Evolutionary conservation across 2,113 vertebrate genomes (phyloP), one percentile per base, ranked within the genome.

Genomic region (Toxotes jaculatrix): DNA sequence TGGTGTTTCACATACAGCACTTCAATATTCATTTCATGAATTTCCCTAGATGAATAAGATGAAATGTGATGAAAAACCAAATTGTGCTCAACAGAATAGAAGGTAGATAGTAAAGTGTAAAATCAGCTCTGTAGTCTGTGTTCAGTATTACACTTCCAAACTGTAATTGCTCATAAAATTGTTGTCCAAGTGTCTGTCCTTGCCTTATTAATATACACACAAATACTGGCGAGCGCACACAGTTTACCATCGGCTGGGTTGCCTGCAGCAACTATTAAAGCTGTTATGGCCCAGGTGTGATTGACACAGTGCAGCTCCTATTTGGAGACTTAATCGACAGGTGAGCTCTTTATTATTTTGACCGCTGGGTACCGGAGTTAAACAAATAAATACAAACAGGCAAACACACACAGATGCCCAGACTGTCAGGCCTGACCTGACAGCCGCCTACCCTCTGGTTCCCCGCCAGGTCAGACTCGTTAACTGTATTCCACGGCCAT

Each of bases 321-420:
- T 77, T 84, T 75, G 68, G 79, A 72, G 79, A 72, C 75, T n/a
- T 70, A 65, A 86, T 77, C 63, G 43, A 76, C 85, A 89, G 78
- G 82, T 85, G 69, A 86, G 81, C 87, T 70, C 75, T 76, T 85
- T 88, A 91, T 94, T 90, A 81, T 87, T 88, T 71, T 66, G 53
- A 73, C 75, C 70, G 57, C 75, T 80, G 70, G 61, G 45, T 62
- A 27, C 43, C 10, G 2, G 27, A 69, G 79, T 83, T 53, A 70
- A 80, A 82, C 70, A 77, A 83, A 88, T 76, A 85, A 85, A 84
- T 8, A 79, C 49, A 83, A 60, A 47, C 16, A 57, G 1, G 53
- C 53, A 12, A 3, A 19, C 38, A 1, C 31, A 42, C 40, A 55
- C 66, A 80, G 60, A 36, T 59, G 7, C 7, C 36, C 36, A 38